Evolutionary conservation across 2,113 vertebrate species (phyloP), one percentile per base, ranked within the genome.

Genomic region (Paracanthobrama guichenoti): DNA sequence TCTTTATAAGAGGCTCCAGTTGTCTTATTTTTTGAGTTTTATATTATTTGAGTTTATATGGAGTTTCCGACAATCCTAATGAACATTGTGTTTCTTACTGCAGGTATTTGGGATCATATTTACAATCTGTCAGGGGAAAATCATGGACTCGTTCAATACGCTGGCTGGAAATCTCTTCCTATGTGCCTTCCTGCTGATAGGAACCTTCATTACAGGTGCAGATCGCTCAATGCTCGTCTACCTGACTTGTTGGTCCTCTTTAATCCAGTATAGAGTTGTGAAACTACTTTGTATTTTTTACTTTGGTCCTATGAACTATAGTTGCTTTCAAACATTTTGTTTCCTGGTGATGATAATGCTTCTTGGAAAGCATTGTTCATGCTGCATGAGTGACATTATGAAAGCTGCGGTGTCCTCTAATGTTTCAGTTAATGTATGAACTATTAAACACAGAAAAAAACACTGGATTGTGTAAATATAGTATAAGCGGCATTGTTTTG

Each of bases 71-170:
- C 31, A 78, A 35, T 24, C 31, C 20, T 78, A 59, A 39, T 60
- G 11, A 22, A 8, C 18, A 24, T 24, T 79, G 0, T 79, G 35
- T 22, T 42, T 92, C 50, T 88, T 48, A 5, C 89, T 74, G 50
- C 92, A 99, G 98, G 92, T 99, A 80, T 99, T 98, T 86, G 98
- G 97, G 82, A 96, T 99, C 87, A 95, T 96, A 86, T 98, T 99
- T 89, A 99, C 97, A 84, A 95, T 98, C 22, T 53, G 90, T 81
- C 95, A 99, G 90, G 97, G 97, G 13, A 94, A 96, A 89, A 95
- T 99, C 39, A 96, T 99, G 0, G 94, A 97, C 64, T 22, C 0
- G 42, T 97, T 96, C 88, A 94, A 92, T 50, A 96, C 96, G 0
- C 89, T 88, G 69, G 90, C 90, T 0, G 98, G 96, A 82, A 99